phyloP scores from a whole-genome alignment of 2,113 vertebrate species.

The Sander lucioperca region DNA sequence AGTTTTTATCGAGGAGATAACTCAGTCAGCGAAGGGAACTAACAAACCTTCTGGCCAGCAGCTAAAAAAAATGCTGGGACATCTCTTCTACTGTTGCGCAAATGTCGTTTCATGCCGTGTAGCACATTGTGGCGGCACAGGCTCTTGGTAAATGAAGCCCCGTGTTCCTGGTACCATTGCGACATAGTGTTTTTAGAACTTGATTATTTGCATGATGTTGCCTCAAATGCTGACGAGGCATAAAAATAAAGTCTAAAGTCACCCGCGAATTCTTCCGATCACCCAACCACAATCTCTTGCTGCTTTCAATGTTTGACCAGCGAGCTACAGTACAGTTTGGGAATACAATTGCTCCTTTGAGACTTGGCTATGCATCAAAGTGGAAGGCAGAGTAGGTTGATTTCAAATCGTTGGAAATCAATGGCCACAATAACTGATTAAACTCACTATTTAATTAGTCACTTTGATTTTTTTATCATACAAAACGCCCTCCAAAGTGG shows the following conservation, averaged over 20 bases:
- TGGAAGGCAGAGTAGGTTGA: no score
- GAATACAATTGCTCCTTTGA: background rate
- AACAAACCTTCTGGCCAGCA: background rate
- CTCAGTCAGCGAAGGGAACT: background rate
- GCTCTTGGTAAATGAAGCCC: background rate
- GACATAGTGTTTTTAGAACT: background rate
- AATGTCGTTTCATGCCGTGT: background rate
- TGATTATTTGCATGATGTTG: background rate
- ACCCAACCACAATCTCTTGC: background rate
- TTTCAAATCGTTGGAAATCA: background rate
- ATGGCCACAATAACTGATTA: background rate
- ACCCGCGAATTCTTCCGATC: background rate
- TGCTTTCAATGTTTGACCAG: background rate
- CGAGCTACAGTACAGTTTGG: background rate
- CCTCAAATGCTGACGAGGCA: slow-evolving; percentile 16
- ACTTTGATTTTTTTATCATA: background rate
- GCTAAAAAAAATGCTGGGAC: background rate
- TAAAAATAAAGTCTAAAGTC: background rate
- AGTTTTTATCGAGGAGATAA: background rate
- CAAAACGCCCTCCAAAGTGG: slow-evolving; percentile 19
- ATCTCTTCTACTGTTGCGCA: background rate
- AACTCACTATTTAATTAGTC: background rate
- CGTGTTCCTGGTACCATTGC: background rate
- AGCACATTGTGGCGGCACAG: background rate
- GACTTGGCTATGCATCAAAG: slow-evolving; percentile 1